phyloP scores from a whole-genome alignment of 2,113 vertebrate species.

The Epinephelus cyanopodus region DNA sequence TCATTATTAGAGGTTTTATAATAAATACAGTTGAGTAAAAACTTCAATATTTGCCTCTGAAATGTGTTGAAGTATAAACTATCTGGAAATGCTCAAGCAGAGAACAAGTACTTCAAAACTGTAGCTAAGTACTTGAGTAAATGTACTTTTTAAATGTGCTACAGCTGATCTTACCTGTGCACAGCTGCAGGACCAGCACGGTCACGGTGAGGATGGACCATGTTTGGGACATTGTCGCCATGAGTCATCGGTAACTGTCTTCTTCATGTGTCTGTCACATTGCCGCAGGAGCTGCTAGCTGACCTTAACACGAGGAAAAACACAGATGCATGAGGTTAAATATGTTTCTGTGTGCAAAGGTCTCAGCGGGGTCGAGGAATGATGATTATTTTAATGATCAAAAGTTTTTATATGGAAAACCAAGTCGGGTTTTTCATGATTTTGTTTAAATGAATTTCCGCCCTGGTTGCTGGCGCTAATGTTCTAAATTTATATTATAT shows the following conservation, averaged over 20 bases:
- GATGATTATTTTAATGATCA: background rate
- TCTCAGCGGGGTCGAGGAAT: background rate
- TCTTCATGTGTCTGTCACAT: constrained; percentile 23
- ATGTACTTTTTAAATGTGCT: too few species aligned
- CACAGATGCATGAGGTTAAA: background rate
- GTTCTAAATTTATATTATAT: too few species aligned
- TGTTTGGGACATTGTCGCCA: constrained; percentile 49
- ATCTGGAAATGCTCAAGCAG: too few species aligned
- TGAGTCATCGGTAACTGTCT: constrained; percentile 36
- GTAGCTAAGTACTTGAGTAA: too few species aligned
- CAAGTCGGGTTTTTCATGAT: background rate
- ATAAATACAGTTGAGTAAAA: too few species aligned
- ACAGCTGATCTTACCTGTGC: constrained; percentile 56
- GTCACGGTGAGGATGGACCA: constrained; percentile 39
- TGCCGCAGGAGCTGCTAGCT: background rate
- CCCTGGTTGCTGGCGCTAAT: background rate
- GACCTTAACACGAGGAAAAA: constrained; percentile 10
- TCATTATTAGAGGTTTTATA: too few species aligned
- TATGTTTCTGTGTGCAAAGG: background rate
- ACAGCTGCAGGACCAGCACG: constrained; percentile 52
- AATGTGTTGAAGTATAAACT: too few species aligned
- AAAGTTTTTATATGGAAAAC: background rate
- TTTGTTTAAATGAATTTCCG: background rate
- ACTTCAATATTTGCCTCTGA: too few species aligned
- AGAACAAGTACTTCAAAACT: too few species aligned